A percentile compares a stretch with the other conserved stretches of the same genome.
phyloP scores from a whole-genome alignment of 2,797 vertebrate genomes.

The Pangasius mekongensis region DNA sequence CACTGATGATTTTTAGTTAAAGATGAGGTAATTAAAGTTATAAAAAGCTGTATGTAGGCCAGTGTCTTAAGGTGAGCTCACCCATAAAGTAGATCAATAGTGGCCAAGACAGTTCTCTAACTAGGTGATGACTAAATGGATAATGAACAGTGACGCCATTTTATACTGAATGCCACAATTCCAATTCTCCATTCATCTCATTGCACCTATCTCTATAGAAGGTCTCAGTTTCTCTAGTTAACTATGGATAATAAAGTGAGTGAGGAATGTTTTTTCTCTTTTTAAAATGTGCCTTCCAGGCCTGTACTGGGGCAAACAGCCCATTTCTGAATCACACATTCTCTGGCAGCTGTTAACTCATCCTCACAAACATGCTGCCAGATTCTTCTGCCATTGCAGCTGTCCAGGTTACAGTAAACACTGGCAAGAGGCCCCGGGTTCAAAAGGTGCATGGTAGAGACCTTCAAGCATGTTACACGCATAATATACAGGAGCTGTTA shows the following conservation, averaged over 20 bases:
- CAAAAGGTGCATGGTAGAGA: background rate
- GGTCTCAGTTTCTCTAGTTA: background rate
- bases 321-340: constrained; percentile 43
- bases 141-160: background rate
- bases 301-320: constrained; percentile 19
- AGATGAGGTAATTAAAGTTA: background rate
- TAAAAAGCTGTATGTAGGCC: background rate
- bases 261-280: constrained; percentile 4
- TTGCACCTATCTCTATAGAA: background rate
- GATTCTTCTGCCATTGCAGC: constrained; percentile 48
- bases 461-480: constrained; percentile 10
- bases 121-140: background rate
- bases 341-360: constrained; percentile 52
- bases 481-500: background rate
- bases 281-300: background rate
- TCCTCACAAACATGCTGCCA: constrained; percentile 36
- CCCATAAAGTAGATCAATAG: background rate
- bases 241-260: background rate
- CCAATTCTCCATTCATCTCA: background rate
- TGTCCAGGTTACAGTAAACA: constrained; percentile 53
- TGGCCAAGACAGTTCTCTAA: background rate
- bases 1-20: background rate
- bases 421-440: constrained; percentile 27
- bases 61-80: background rate
- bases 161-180: background rate